Conservation (phyloP, 2,113 vertebrate genomes). For the Sander lucioperca region DNA sequence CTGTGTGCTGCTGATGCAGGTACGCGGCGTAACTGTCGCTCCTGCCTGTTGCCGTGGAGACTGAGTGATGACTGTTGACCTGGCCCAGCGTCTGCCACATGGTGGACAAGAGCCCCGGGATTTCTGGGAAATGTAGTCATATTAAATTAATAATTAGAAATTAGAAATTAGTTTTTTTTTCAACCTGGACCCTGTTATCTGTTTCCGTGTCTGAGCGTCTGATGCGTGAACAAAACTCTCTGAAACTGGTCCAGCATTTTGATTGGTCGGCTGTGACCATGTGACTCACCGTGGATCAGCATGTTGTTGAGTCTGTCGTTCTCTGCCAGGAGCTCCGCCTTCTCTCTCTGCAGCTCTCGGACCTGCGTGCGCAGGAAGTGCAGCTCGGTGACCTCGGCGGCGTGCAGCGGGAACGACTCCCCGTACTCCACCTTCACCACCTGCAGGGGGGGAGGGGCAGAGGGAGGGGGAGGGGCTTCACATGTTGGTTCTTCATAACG, state of each 20-base stretch:
- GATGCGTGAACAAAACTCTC: too few relatives aligned
- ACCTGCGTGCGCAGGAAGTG: slow-evolving; percentile 65
- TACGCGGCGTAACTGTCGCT: slow-evolving; percentile 10
- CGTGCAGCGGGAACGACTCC: not conserved
- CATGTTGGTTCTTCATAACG: too few relatives aligned
- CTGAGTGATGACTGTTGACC: slow-evolving; percentile 17
- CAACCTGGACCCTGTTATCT: too few relatives aligned
- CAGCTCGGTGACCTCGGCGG: slow-evolving; percentile 54
- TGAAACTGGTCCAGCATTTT: too few relatives aligned
- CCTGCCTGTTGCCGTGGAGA: slow-evolving; percentile 28
- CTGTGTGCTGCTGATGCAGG: not conserved
- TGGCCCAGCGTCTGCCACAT: slow-evolving; percentile 73
- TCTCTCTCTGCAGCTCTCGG: slow-evolving; percentile 67
- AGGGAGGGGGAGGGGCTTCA: too few relatives aligned
- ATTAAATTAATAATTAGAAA: not conserved
- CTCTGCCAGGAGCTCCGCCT: slow-evolving; percentile 58
- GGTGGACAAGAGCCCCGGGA: slow-evolving; percentile 72
- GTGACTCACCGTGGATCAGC: slow-evolving; percentile 68
- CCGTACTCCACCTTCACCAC: slow-evolving; percentile 68
- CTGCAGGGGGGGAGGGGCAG: slow-evolving; percentile 1
- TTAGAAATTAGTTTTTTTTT: too few relatives aligned
- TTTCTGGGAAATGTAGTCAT: slow-evolving; percentile 53
- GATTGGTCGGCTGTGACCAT: too few relatives aligned
- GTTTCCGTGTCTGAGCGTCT: too few relatives aligned
- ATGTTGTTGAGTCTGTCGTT: slow-evolving; percentile 71